Conservation (phyloP, 2,113 vertebrate genomes). For the Copsychus sechellarum region DNA sequence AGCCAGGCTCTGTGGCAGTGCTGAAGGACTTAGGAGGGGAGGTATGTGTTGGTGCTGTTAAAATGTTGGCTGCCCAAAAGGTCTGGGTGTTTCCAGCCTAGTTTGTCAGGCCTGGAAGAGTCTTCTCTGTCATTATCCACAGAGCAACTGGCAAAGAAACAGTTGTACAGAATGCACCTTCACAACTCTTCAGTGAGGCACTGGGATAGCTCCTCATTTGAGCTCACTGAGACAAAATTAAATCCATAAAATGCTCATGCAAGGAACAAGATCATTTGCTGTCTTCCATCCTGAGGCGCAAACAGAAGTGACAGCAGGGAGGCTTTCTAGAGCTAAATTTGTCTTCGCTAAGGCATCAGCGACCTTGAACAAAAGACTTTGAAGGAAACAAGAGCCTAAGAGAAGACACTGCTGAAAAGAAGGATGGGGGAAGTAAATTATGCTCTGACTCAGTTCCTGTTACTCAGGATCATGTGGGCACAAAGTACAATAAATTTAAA, state of each 20-base stretch:
- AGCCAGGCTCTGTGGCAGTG: accelerated
- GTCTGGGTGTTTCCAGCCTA: background rate
- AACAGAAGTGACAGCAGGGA: background rate
- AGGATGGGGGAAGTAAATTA: background rate
- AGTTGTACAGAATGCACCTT: accelerated
- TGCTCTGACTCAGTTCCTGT: background rate
- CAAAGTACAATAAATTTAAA: background rate
- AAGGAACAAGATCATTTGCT: accelerated
- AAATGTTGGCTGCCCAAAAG: background rate
- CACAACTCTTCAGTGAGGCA: background rate
- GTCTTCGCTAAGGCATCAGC: background rate
- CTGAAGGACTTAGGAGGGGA: background rate
- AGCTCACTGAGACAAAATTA: background rate
- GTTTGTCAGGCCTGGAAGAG: accelerated
- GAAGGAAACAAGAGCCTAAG: background rate
- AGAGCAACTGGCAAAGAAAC: background rate
- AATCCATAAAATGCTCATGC: background rate
- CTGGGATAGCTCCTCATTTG: background rate
- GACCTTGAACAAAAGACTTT: background rate
- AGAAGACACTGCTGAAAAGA: background rate
- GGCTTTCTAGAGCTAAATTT: constrained; percentile 18
- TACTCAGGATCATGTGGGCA: background rate
- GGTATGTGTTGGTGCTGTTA: accelerated
- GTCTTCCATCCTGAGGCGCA: background rate
- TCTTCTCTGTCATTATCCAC: background rate